A percentile compares a stretch with the other conserved stretches of the same genome.
phyloP scores from a whole-genome alignment of 2,888 invertebrate species.

The Pheosia gnoma region DNA sequence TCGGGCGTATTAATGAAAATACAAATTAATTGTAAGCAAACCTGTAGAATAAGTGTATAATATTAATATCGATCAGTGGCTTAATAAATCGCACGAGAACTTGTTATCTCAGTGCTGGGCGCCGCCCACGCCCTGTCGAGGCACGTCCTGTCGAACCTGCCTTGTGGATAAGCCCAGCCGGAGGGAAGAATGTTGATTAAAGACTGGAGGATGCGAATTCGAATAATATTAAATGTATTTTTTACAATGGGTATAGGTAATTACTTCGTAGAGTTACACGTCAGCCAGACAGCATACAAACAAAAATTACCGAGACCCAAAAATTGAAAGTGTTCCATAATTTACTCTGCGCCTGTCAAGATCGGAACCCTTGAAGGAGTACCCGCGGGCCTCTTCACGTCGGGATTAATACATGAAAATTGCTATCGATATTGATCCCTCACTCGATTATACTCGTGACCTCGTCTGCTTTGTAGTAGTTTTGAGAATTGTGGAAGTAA shows the following conservation, averaged over 20 bases:
- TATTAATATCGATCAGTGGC: slow-evolving; percentile 24
- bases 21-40: not conserved
- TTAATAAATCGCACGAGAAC: slow-evolving; percentile 36
- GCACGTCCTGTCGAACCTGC: slow-evolving; percentile 16
- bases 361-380: slow-evolving; percentile 22
- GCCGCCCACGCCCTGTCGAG: slow-evolving; percentile 39
- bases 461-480: not conserved
- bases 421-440: slow-evolving; percentile 37
- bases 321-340: slow-evolving; percentile 13
- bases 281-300: not conserved
- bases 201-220: slow-evolving; percentile 14
- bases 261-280: no score
- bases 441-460: slow-evolving; percentile 2
- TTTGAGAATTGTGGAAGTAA: not conserved
- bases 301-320: slow-evolving; percentile 13
- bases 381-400: slow-evolving; percentile 47
- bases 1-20: no score
- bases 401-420: slow-evolving; percentile 67
- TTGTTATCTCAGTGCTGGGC: slow-evolving; percentile 36
- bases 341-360: slow-evolving; percentile 32
- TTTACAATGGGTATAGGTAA: no score
- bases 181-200: slow-evolving; percentile 24
- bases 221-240: not conserved
- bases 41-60: slow-evolving; percentile 27
- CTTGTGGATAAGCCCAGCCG: not conserved